phyloP scores from a whole-genome alignment of 2,797 vertebrate species.

The Manis javanica region DNA sequence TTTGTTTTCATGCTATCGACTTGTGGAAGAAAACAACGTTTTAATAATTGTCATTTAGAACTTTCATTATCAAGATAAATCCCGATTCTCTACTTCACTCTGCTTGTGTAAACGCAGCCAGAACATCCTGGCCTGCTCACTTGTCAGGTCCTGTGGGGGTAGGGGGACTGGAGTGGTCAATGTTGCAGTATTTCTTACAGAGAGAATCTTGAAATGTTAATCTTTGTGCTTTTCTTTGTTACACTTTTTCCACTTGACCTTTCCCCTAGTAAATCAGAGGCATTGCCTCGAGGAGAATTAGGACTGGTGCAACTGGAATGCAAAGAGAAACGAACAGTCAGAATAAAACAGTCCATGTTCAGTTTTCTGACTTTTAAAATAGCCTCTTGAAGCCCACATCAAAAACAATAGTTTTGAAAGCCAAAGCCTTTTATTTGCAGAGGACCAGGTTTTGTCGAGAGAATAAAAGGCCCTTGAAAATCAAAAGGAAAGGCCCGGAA shows the following conservation, averaged over 20 bases:
- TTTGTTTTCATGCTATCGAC: slow-evolving; percentile 58
- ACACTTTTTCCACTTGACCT: slow-evolving; percentile 76
- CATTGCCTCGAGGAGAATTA: slow-evolving; percentile 68
- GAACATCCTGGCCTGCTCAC: slow-evolving; percentile 1
- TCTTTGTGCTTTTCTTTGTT: slow-evolving; percentile 65
- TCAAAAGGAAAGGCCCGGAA: slow-evolving; percentile 69
- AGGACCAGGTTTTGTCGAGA: slow-evolving; percentile 72
- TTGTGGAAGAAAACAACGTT: slow-evolving; percentile 64
- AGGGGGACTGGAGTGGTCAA: not conserved
- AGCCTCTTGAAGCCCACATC: slow-evolving; percentile 77
- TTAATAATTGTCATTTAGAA: slow-evolving; percentile 58
- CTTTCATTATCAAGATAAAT: slow-evolving; percentile 41
- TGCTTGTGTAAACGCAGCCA: not conserved
- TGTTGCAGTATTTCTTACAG: slow-evolving; percentile 17
- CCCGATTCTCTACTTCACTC: not conserved
- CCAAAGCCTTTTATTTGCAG: slow-evolving; percentile 75
- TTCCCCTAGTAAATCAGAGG: slow-evolving; percentile 75
- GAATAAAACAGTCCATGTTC: slow-evolving; percentile 69
- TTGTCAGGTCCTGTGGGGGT: not conserved
- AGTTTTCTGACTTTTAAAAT: slow-evolving; percentile 75
- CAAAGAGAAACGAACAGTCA: slow-evolving; percentile 63
- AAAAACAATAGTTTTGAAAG: slow-evolving; percentile 76
- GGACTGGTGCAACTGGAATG: slow-evolving; percentile 61
- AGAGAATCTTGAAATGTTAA: slow-evolving; percentile 64
- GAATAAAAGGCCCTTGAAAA: slow-evolving; percentile 77